Base-by-base conservation (phyloP, 2,113 vertebrate genomes). In the Chaetodon trifascialis region DNA sequence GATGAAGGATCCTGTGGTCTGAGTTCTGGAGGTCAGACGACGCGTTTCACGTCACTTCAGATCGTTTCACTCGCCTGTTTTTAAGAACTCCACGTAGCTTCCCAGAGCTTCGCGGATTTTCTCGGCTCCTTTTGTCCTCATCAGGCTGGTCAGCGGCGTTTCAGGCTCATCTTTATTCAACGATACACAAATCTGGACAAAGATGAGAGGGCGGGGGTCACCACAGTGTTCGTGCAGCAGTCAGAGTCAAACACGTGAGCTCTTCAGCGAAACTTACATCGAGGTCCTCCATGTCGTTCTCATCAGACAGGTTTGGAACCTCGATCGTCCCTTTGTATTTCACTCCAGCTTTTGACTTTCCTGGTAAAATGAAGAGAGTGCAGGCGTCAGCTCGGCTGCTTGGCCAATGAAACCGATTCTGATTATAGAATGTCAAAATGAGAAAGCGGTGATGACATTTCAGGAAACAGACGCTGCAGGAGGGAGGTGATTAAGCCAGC, bases 131-230 rank as follows among this genome's bases (percentile, higher is more conserved):
- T 96, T 95, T 36, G 95, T 95, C 82, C 92, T 98, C 98, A 99
- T 99, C 91, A 99, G 90, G 47, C 79, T 88, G 80, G 94, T 79
- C 80, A 99, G 94, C 34, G 93, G 93, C 16, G 98, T 99, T 25
- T 98, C 96, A 4, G 97, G 97, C 84, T 99, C 97, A 52, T 98
- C 98, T 95, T 99, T 99, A 90, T 96, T 96, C 88, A 99, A 91
- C 54, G 95, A 95, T 68, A 99, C 95, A 46, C 80, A 94, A 91
- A 99, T 96, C 98, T 99, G 90, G 11, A 77, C 9, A 38, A 16
- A 30, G 11, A 70, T 14, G 16, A 77, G 23, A 69, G 6, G 30
- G 19, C 1, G 14, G 4, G n/a, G 0, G 4, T 76, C 34, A 1
- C 0, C 3, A 15, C 58, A 4, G 0, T 0, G 7, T 2, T n/a